Base-by-base conservation (phyloP, 2,888 invertebrate species). In the Phorcus lineatus region DNA sequence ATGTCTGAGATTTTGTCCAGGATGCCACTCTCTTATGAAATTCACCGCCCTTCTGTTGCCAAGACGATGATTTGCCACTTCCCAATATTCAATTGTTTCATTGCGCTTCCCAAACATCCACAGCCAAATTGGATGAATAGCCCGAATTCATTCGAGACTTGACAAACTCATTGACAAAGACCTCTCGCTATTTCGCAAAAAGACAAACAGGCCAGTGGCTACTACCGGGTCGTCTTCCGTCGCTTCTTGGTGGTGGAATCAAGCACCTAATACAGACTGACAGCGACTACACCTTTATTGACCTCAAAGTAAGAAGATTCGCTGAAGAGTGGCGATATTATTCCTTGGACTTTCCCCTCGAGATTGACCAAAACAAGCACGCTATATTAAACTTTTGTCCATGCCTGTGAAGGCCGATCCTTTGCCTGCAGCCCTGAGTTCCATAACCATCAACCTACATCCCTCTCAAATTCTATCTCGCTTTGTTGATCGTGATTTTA, bases 61-160 rank as follows among this genome's bases (percentile, higher is more conserved):
- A 19, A 36, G 36, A 36, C 28, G 40, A 70, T 70, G 36, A 70
- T 70, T 70, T 70, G 70, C 70, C 70, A 40, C 31, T 36, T 70
- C 70, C 24, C 70, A 70, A 70, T 70, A 70, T 70, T 70, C 70
- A 28, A 70, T 70, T 70, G 70, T 36, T 70, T 70, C 70, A 40
- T 36, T 36, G 36, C 3, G 40, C 40, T 70, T 19, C 24, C 40
- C 70, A 70, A 70, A 70, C 70, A 70, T n/a, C 70, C n/a, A 31
- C 31, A 31, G 70, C 70, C 70, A 70, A 70, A 70, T 70, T 70
- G 70, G 70, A 70, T 70, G 70, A 36, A 70, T 70, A 70, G 70
- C 19, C 70, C 17, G 19, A 31, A 70, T 70, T 70, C 70, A 70
- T 70, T 36, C 36, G 11, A 19, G 70, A 40, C 70, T 40, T 70